phyloP scores from a whole-genome alignment of 2,888 invertebrate genomes.

The Dynastes hyllus region DNA sequence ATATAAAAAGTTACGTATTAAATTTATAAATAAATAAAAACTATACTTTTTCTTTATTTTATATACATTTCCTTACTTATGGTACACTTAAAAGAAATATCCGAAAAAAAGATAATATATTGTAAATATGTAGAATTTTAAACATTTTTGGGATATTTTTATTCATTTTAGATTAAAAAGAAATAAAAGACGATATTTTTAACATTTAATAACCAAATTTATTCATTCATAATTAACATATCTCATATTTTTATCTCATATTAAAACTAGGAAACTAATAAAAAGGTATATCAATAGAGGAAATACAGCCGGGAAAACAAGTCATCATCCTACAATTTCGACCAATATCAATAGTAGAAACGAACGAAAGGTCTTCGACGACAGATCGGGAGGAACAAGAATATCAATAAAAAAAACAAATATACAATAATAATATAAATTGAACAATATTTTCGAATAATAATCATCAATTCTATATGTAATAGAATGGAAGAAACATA shows the following conservation, averaged over 20 bases:
- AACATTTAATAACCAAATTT: constrained; percentile 65
- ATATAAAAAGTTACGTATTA: too few relatives aligned
- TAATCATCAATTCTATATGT: not conserved
- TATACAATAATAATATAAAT: constrained; percentile 57
- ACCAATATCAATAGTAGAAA: not conserved
- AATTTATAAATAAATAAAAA: too few relatives aligned
- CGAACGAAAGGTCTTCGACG: constrained; percentile 49
- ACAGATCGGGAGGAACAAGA: constrained; percentile 51
- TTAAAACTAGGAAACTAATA: constrained; percentile 59
- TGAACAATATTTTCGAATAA: constrained; percentile 31
- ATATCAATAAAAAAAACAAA: constrained; percentile 55
- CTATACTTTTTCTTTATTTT: too few relatives aligned
- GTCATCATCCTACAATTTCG: not conserved
- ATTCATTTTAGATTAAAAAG: not conserved
- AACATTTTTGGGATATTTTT: too few relatives aligned
- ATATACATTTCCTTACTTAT: too few relatives aligned
- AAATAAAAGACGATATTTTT: constrained; percentile 51
- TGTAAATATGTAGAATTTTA: too few relatives aligned
- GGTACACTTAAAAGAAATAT: too few relatives aligned
- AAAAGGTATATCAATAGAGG: constrained; percentile 32
- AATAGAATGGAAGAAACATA: constrained; percentile 1
- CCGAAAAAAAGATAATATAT: too few relatives aligned
- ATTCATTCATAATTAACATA: constrained; percentile 66
- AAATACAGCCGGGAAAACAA: not conserved
- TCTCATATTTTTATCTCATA: constrained; percentile 54